phyloP scores from a whole-genome alignment of 23 tunicate species.

The Phallusia fumigata region DNA sequence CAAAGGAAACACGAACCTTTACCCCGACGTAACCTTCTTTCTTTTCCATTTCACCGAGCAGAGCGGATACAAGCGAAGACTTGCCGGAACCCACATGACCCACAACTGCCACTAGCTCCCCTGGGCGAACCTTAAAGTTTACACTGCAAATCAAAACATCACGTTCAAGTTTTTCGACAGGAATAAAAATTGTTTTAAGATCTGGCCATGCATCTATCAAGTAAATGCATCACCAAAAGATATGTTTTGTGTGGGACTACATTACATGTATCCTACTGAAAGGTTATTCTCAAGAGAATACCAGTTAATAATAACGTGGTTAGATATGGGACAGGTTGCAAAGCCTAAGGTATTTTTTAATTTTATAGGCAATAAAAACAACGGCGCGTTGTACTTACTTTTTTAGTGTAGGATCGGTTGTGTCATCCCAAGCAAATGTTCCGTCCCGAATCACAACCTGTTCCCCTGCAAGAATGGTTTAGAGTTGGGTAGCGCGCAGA shows the following conservation, averaged over 20 bases:
- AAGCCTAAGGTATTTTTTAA: too few relatives aligned
- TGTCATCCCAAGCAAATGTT: constrained; percentile 64
- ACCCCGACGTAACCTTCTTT: constrained; percentile 63
- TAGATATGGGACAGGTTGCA: too few relatives aligned
- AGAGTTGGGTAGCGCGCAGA: neutral
- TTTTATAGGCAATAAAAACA: too few relatives aligned
- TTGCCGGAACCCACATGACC: constrained; percentile 93
- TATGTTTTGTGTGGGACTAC: neutral
- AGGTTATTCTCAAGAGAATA: too few relatives aligned
- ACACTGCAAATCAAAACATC: constrained; percentile 27
- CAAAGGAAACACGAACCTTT: constrained; percentile 29
- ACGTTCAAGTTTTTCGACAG: too few relatives aligned
- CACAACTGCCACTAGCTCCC: constrained; percentile 85
- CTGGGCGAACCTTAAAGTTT: constrained; percentile 61
- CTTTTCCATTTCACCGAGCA: constrained; percentile 93
- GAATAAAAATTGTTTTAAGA: too few relatives aligned
- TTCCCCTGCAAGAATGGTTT: neutral
- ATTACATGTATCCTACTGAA: too few relatives aligned
- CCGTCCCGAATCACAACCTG: constrained; percentile 54
- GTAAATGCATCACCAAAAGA: too few relatives aligned
- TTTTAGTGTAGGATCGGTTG: constrained; percentile 36
- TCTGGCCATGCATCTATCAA: too few relatives aligned
- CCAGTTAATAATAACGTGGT: too few relatives aligned
- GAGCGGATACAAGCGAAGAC: constrained; percentile 78
- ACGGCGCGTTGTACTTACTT: constrained; percentile 38